Base-by-base conservation (phyloP, 2,797 vertebrate species). In the Dendrocincla tyrannina region DNA sequence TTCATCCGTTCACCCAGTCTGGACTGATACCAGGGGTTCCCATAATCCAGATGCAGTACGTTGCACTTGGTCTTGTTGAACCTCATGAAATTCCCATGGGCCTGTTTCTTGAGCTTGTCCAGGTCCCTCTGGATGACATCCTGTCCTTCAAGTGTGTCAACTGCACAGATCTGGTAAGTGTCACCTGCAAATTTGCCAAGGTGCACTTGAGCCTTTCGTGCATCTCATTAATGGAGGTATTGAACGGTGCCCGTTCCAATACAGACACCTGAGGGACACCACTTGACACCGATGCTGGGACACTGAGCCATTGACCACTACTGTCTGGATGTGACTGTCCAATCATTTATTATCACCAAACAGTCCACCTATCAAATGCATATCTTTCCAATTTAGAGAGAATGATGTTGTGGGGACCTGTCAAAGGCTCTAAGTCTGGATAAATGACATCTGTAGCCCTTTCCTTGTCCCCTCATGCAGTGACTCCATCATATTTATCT, bases 131-230 rank as follows among this genome's bases (percentile, higher is more conserved):
- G 50, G n/a, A 46, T 39, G 14, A 17, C 14, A 52, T 64, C n/a
- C 11, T 0, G 0, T 58, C 58, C 79, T 58, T 63, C 50, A 70
- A 28, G 7, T 6, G 5, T 39, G 10, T 25, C 37, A 47, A 2
- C 17, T 5, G 2, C 12, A 63, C 24, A 9, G 15, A 42, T 42
- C 64, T 30, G 13, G 9, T 30, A 63, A 46, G 11, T 53, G 58
- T 33, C 37, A 44, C 12, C 28, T 53, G 64, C 24, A 76, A 17
- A 44, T 39, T 39, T 58, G 35, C 23, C 24, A 32, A 23, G 23
- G 23, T 24, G 23, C 3, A 17, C 25, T 47, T 18, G 13, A 55
- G 53, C 7, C 13, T 22, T 70, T 63, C 5, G 2, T 32, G 24
- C 17, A n/a, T 44, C 17, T 63, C n/a, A 56, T 69, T 69, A 56